Evolutionary conservation across 2,888 invertebrate species (phyloP), one percentile per base, ranked within the genome.

Genomic region (Tricholauxania praeusta): DNA sequence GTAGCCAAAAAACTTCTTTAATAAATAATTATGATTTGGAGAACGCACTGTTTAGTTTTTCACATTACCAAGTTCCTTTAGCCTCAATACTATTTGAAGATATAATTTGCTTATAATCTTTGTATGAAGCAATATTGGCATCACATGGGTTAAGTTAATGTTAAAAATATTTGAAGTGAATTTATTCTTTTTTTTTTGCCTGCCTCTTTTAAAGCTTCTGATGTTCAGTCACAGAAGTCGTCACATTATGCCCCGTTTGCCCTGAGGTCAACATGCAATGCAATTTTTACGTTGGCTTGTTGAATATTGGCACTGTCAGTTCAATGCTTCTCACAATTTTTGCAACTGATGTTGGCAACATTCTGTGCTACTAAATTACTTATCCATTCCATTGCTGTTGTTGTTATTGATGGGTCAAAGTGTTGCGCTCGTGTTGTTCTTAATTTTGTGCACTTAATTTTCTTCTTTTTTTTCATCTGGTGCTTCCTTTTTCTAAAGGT

Each of bases 151-250:
- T 39, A 39, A 39, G 39, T 39, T 10, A 5, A 53, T 17, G n/a
- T 17, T 53, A 19, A n/a, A 5, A 8, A n/a, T 15, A 53, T 19
- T 57, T 28, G 19, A 28, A n/a, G 19, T 59, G 19, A 6, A 4
- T 19, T 12, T 12, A 12, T 59, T 59, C 19, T 19, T 59, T 28
- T 19, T 59, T 47, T 39, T 62, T 62, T 8, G 14, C n/a, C 60
- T n/a, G 47, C 55, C 52, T 51, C 12, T 17, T 47, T 63, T 51
- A 63, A 47, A 55, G 69, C 74, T 77, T 74, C 75, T 75, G 78
- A 79, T 78, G 78, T 78, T 78, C 77, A 76, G 76, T 78, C 80
- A 80, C 80, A 80, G 80, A 79, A 80, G 82, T 83, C 83, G 79
- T 82, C 84, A 85, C 81, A 83, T 83, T 84, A 82, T 77, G 75